phyloP scores from a whole-genome alignment of 2,113 vertebrate genomes.

The Pterocles burchelli region DNA sequence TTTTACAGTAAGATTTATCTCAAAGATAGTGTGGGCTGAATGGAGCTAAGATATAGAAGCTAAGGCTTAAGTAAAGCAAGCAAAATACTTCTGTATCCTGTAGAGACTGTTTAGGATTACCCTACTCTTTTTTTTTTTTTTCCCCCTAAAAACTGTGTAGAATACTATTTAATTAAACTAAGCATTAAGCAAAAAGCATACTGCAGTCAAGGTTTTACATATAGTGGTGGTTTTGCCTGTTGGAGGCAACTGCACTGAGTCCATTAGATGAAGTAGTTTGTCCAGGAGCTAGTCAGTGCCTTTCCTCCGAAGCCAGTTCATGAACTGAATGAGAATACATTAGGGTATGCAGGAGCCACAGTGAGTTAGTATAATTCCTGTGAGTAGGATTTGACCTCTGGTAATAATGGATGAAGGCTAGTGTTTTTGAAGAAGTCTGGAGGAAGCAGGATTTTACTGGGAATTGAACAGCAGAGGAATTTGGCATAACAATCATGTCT shows the following conservation, averaged over 20 bases:
- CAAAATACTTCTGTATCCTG: background rate
- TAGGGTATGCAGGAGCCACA: background rate
- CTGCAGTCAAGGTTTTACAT: background rate
- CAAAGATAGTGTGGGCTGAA: background rate
- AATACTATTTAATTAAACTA: background rate
- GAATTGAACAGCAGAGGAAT: background rate
- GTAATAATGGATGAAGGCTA: background rate
- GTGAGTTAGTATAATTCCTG: background rate
- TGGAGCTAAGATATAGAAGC: background rate
- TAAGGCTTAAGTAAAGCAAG: background rate
- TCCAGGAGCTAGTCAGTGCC: background rate
- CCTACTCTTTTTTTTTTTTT: background rate
- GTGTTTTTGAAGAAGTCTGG: background rate
- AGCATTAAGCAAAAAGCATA: background rate
- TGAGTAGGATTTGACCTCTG: constrained; percentile 20
- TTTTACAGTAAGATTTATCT: background rate
- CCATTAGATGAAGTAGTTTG: background rate
- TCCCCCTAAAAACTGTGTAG: background rate
- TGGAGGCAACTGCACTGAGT: background rate
- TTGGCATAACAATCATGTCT: background rate
- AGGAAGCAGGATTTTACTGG: background rate
- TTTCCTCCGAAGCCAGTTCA: background rate
- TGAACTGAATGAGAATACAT: background rate
- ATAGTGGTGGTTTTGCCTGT: background rate
- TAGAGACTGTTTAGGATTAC: background rate